A percentile compares a stretch with the other conserved stretches of the same genome.
Evolutionary conservation across 2,888 invertebrate species (phyloP).

Genomic region (Zhengitettix transpicula): DNA sequence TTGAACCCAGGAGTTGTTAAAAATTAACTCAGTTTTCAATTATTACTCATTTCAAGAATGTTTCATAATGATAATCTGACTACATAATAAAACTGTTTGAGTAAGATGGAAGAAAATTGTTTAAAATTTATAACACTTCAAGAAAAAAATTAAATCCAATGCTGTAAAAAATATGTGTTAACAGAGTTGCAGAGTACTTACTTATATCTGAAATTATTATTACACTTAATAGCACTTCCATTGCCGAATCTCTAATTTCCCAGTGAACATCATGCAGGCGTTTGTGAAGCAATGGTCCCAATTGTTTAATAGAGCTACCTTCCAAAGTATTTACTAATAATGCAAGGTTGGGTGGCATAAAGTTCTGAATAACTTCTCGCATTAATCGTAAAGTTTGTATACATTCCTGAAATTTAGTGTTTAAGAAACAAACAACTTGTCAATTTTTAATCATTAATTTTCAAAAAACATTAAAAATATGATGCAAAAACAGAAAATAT

Average conservation of each 20-base stretch:
- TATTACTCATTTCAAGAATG: no score
- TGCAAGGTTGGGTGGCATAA: conserved; percentile 60
- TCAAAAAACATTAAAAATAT: neutral
- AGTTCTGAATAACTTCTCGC: conserved; percentile 51
- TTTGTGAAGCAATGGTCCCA: conserved; percentile 48
- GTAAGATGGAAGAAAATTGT: neutral
- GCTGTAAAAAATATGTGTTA: neutral
- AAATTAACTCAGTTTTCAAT: no score
- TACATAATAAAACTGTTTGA: no score
- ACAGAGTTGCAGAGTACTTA: conserved; percentile 26
- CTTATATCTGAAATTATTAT: conserved; percentile 52
- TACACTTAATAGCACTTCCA: conserved; percentile 55
- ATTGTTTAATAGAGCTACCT: conserved; percentile 40
- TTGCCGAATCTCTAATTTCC: conserved; percentile 63
- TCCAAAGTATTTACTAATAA: conserved; percentile 48
- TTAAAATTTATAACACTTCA: no score
- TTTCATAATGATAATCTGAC: no score
- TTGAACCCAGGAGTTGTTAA: no score
- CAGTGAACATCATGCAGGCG: conserved; percentile 56
- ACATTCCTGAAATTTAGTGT: conserved; percentile 37
- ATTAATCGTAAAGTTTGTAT: conserved; percentile 54
- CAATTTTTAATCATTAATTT: neutral
- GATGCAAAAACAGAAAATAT: neutral
- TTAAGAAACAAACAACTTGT: neutral
- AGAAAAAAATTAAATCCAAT: no score